Conservation (phyloP, 2,113 vertebrate species). For the Trematocara marginatum region DNA sequence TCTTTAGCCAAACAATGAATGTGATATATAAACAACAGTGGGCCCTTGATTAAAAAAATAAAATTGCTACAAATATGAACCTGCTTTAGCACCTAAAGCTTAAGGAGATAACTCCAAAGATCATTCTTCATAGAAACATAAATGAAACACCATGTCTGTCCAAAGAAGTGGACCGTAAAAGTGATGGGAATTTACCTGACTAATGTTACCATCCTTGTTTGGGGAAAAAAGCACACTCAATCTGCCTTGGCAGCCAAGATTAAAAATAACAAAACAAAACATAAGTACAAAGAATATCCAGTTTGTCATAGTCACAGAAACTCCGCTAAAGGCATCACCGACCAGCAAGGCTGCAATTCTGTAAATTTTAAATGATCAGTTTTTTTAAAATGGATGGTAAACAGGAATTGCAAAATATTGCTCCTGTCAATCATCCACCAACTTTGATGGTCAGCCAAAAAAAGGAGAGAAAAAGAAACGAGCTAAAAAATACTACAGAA, state of each 20-base stretch:
- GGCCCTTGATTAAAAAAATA: neutral
- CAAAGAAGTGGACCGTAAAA: conserved; percentile 52
- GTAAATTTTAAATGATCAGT: conserved; percentile 16
- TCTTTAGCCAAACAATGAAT: conserved; percentile 35
- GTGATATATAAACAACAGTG: neutral
- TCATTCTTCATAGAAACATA: neutral
- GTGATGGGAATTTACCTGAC: conserved; percentile 22
- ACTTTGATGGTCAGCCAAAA: conserved; percentile 27
- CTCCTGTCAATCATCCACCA: neutral
- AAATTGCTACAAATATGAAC: conserved; percentile 46
- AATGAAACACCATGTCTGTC: conserved; percentile 16
- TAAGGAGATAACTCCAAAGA: conserved; percentile 5
- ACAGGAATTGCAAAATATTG: neutral
- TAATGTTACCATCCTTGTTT: conserved; percentile 6
- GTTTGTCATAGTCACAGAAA: conserved; percentile 60
- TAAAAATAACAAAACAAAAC: conserved; percentile 69
- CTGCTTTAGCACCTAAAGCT: conserved; percentile 57
- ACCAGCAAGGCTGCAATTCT: conserved; percentile 63
- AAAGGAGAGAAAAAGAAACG: neutral
- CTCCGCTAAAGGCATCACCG: conserved; percentile 28
- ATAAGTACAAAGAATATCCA: conserved; percentile 60
- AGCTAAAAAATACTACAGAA: conserved; percentile 55
- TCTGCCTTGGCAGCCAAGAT: conserved; percentile 61
- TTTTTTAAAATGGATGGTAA: conserved; percentile 11
- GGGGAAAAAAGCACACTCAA: conserved; percentile 33